Base-by-base conservation (phyloP, 2,113 vertebrate species). In the Cavia aperea region DNA sequence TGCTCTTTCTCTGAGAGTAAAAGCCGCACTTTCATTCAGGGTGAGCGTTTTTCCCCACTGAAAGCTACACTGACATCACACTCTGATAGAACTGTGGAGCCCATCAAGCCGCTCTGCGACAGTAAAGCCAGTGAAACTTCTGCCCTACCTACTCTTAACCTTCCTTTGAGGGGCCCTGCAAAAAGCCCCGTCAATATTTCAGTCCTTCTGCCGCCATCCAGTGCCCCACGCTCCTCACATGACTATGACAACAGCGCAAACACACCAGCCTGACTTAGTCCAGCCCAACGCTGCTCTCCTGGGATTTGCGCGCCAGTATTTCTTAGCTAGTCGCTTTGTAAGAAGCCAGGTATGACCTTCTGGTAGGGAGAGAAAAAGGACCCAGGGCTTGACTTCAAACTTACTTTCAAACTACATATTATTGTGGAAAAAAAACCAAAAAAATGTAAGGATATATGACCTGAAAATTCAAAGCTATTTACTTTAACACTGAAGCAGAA, bases 21-120 rank as follows among this genome's bases (percentile, higher is more conserved):
- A 86, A 26, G 36, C 19, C 29, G 1, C 9, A 16, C 43, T 88
- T 46, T 83, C 58, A 51, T 36, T 62, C 66, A 36, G 16, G 19
- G 14, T 43, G 24, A 12, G 1, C 60, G 91, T 12, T 70, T 19
- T 49, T 75, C 70, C 8, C 56, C 39, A 7, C 81, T 94, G 97
- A 98, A 97, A 92, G 39, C 29, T 85, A 97, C 72, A 86, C 89
- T 90, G 39, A 77, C 93, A 92, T 95, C 96, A 93, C 94, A 96
- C 92, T 86, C 81, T 85, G 46, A 63, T 63, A 51, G 46, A 51
- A 82, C 60, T 56, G 19, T 39, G 90, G 93, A 88, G 88, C 90
- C 96, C 95, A 66, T 94, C 58, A 88, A n/a, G 93, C 95, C 96
- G 97, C 90, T 94, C 88, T 96, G 96, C 93, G 97, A 96, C 86